Evolutionary conservation across 2,888 invertebrate species (phyloP).

Genomic region (Drosophila pullipes): DNA sequence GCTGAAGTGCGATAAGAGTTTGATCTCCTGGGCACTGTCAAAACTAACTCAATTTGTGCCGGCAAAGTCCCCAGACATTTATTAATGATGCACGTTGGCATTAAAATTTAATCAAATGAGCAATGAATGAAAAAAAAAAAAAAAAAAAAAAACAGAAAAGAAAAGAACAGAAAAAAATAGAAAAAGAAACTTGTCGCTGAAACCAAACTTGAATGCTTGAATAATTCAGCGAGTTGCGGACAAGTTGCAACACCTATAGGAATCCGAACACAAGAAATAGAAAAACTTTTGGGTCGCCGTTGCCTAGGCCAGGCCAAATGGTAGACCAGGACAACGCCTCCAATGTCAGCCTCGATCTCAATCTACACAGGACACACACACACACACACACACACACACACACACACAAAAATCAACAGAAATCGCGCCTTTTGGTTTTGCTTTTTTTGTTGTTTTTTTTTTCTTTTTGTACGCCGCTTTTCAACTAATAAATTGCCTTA

Average conservation of each 20-base stretch:
- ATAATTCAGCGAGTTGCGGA: conserved; percentile 76
- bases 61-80: conserved; percentile 74
- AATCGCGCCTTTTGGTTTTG: conserved; percentile 53
- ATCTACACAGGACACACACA: conserved; percentile 1
- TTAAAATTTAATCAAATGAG: conserved; percentile 84
- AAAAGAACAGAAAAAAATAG: conserved; percentile 4
- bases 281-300: conserved; percentile 32
- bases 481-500: conserved; percentile 76
- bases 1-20: background rate
- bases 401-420: conserved; percentile 17
- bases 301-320: conserved; percentile 17
- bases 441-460: conserved; percentile 24
- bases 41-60: conserved; percentile 69
- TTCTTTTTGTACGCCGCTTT: conserved; percentile 38
- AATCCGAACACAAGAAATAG: conserved; percentile 7
- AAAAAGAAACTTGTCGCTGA: conserved; percentile 44
- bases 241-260: conserved; percentile 72
- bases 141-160: conserved; percentile 5
- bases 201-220: conserved; percentile 55
- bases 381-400: background rate
- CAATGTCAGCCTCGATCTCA: conserved; percentile 44
- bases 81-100: conserved; percentile 81
- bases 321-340: conserved; percentile 31
- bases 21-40: conserved; percentile 32
- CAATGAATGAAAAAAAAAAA: background rate